Conservation (phyloP, 37 sponge, comb jelly and placozoan species). For the Aphrocallistes beatrix region DNA sequence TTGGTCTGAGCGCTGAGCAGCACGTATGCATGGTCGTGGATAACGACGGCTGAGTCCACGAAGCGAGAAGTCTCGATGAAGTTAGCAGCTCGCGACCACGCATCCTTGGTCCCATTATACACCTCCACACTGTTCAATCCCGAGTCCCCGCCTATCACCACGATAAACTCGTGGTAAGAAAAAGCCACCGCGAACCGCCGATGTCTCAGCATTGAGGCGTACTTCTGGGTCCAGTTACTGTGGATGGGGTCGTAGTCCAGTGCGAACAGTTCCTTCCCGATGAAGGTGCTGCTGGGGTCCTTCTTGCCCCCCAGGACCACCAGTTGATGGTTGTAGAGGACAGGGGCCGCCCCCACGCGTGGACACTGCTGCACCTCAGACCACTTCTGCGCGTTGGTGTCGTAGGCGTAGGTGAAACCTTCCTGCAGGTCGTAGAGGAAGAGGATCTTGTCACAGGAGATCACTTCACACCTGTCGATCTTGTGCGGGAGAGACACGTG, state of each 20-base stretch:
- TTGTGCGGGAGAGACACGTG: background rate
- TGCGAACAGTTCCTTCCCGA: conserved; percentile 4
- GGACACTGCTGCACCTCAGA: background rate
- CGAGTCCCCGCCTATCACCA: conserved; percentile 8
- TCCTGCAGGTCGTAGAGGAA: conserved; percentile 3
- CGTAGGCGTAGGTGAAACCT: background rate
- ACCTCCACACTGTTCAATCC: conserved; percentile 1
- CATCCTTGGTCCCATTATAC: background rate
- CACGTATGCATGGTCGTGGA: conserved; percentile 13
- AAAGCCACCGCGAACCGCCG: background rate
- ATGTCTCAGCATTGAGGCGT: conserved; percentile 10
- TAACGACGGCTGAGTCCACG: conserved; percentile 4
- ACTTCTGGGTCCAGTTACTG: background rate
- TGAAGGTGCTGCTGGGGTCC: conserved; percentile 15
- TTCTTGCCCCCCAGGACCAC: background rate
- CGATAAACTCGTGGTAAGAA: background rate
- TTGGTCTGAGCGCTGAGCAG: background rate
- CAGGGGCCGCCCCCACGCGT: background rate
- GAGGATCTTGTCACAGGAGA: background rate
- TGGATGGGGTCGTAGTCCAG: background rate
- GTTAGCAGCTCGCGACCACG: conserved; percentile 7
- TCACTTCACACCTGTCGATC: conserved; percentile 7
- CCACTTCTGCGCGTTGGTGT: background rate
- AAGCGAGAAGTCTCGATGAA: conserved; percentile 13
- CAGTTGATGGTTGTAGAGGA: background rate